These are phyloP conservation scores for Ricordea florida DNA, from an alignment of 92 coral and sea anemone genomes.

Conservation along the genomic window DNA sequence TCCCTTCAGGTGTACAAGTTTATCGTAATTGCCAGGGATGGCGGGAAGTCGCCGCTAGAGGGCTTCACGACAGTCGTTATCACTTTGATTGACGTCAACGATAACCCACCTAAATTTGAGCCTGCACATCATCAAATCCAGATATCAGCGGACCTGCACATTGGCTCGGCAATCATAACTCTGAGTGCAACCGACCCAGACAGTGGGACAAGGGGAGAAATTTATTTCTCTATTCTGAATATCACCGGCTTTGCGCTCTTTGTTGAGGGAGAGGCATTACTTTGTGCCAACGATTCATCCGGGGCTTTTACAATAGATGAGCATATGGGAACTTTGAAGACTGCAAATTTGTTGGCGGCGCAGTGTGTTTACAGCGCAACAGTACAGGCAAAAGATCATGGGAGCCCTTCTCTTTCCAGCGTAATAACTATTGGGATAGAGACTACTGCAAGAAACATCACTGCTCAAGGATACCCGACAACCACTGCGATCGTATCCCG, in stretches of 20 bases:
- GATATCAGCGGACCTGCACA: conserved; percentile 4
- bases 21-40: conserved; percentile 57
- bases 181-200: conserved; percentile 52
- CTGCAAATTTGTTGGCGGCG: conserved; percentile 44
- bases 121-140: conserved; percentile 9
- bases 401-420: conserved; percentile 54
- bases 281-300: conserved; percentile 31
- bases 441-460: conserved; percentile 30
- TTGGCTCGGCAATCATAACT: conserved; percentile 17
- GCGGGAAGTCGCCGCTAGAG: conserved; percentile 27
- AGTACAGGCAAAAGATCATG: conserved; percentile 61
- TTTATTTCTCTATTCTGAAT: conserved; percentile 10
- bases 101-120: conserved; percentile 52
- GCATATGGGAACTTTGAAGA: conserved; percentile 40
- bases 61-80: conserved; percentile 24
- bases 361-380: conserved; percentile 52
- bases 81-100: conserved; percentile 55
- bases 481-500: conserved; percentile 30
- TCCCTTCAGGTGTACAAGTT: conserved; percentile 37
- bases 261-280: not conserved
- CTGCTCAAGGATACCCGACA: not conserved
- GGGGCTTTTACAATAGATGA: conserved; percentile 49
- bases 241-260: not conserved
- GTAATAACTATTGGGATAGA: conserved; percentile 14
- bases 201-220: conserved; percentile 36